Conservation (phyloP, 2,797 vertebrate species). For the Artibeus lituratus region DNA sequence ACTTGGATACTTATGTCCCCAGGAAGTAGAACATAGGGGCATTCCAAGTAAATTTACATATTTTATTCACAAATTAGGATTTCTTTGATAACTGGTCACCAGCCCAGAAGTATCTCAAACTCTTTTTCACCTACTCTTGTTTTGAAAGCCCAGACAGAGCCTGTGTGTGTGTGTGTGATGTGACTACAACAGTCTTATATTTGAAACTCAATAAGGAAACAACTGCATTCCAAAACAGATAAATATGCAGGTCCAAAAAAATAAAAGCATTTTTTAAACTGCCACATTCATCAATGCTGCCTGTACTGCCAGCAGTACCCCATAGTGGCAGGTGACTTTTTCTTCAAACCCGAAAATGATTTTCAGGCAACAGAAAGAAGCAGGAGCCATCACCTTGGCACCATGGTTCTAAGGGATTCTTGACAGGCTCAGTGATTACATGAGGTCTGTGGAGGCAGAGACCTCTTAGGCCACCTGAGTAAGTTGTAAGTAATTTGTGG, state of each 20-base stretch:
- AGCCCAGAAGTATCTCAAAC: not conserved
- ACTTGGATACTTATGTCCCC: not conserved
- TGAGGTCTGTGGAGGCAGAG: not conserved
- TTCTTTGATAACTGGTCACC: not conserved
- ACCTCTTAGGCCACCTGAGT: not conserved
- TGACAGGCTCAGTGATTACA: not conserved
- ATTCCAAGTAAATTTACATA: not conserved
- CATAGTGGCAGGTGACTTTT: not conserved
- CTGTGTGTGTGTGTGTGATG: not conserved
- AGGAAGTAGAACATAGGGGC: not conserved
- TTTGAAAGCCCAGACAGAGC: not conserved
- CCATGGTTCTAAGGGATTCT: not conserved
- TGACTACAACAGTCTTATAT: not conserved
- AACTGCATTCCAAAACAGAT: not conserved
- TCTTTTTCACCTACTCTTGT: not conserved
- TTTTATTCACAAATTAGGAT: not conserved
- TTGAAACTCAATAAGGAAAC: not conserved
- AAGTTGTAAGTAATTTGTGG: not conserved
- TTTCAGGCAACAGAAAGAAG: not conserved
- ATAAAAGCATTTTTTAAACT: not conserved
- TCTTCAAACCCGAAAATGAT: not conserved
- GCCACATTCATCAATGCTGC: not conserved
- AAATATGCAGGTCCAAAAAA: not conserved
- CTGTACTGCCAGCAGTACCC: not conserved
- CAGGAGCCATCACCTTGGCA: not conserved